Evolutionary conservation across 2,888 invertebrate genomes (phyloP).

Genomic region (Melanostoma scalare): DNA sequence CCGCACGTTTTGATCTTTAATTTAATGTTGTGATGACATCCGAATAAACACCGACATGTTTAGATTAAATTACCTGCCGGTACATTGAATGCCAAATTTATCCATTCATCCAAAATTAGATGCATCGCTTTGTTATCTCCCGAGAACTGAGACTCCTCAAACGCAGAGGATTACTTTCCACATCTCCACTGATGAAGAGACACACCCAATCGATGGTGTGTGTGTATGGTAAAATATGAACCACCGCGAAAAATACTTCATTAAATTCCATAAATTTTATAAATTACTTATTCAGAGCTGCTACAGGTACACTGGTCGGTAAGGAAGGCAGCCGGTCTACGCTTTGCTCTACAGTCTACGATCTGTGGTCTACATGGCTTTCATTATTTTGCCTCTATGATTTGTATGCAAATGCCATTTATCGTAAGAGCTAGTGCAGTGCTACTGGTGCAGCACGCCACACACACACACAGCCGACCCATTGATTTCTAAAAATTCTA

Average conservation of each 20-base stretch:
- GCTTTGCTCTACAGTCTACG: neutral
- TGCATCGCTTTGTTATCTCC: constrained; percentile 6
- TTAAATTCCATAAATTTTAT: constrained; percentile 64
- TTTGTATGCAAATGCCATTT: constrained; percentile 61
- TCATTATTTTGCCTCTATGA: constrained; percentile 16
- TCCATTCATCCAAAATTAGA: constrained; percentile 33
- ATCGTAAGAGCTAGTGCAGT: constrained; percentile 27
- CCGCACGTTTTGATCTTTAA: constrained; percentile 57
- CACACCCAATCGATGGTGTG: constrained; percentile 31
- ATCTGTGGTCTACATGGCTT: constrained; percentile 35
- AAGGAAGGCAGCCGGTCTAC: too few relatives aligned
- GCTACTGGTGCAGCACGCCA: constrained; percentile 40
- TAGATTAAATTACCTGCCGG: constrained; percentile 34
- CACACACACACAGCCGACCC: neutral
- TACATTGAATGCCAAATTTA: constrained; percentile 13
- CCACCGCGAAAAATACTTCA: constrained; percentile 44
- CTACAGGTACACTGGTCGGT: constrained; percentile 19
- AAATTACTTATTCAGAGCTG: constrained; percentile 56
- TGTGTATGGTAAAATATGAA: constrained; percentile 47
- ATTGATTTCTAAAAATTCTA: constrained; percentile 49
- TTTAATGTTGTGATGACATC: constrained; percentile 54
- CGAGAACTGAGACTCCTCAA: neutral
- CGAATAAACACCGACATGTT: constrained; percentile 48
- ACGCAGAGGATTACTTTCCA: neutral
- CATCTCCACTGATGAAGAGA: constrained; percentile 1